These are phyloP conservation scores for Sciurus niger DNA, from an alignment of 2,113 vertebrate species.

Conservation along the genomic window DNA sequence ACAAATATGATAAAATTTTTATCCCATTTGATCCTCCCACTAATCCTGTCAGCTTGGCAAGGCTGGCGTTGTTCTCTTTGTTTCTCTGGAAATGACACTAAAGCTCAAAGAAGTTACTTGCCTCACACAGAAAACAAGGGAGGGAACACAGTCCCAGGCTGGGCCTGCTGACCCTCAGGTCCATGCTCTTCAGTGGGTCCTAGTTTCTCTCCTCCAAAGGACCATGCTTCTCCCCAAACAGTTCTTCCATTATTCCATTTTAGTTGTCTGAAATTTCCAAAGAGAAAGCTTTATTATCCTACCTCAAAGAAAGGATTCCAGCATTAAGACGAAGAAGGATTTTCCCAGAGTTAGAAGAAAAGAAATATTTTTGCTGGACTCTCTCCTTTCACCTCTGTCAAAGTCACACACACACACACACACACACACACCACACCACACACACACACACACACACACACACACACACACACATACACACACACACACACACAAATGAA, in stretches of 20 bases:
- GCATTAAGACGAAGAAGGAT: neutral
- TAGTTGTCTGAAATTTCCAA: neutral
- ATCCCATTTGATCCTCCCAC: neutral
- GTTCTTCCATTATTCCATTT: neutral
- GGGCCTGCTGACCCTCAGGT: neutral
- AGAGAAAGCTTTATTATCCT: neutral
- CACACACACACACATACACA: too few species aligned
- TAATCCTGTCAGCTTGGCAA: conserved; percentile 57
- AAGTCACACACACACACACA: neutral
- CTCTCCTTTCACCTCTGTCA: neutral
- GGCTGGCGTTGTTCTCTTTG: neutral
- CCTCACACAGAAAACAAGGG: neutral
- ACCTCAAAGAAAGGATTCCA: neutral
- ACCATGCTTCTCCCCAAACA: neutral
- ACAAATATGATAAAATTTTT: conserved; percentile 63
- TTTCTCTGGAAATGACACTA: conserved; percentile 5
- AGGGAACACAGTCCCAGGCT: neutral
- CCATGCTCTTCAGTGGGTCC: neutral
- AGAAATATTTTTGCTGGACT: conserved; percentile 20
- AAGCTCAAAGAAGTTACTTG: neutral
- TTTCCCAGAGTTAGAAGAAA: conserved; percentile 1
- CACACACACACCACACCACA: neutral
- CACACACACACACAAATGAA: neutral
- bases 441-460: too few species aligned
- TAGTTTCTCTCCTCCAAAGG: neutral